Base-by-base conservation (phyloP, 2,888 invertebrate genomes). In the Zonitis immaculata region DNA sequence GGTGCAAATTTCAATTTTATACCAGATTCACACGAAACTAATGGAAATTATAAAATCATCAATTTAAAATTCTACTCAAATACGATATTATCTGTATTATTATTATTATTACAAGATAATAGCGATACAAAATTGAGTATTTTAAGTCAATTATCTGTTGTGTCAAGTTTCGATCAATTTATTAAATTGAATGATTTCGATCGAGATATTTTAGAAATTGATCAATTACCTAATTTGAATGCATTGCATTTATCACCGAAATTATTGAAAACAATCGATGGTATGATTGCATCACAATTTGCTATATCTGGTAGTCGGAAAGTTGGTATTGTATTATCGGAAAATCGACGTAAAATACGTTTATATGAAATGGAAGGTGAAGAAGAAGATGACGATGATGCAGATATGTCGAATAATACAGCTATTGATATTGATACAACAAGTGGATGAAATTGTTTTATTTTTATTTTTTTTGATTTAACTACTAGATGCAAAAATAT, bases 331-430 rank as follows among this genome's bases (percentile, higher is more conserved):
- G 85, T 95, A 44, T 77, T 95, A 35, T 88, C 91, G 12, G 88
- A 89, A 63, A 90, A 84, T 65, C 79, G 80, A 49, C 83, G 90
- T 54, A 89, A 91, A 73, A 88, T 95, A 42, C 81, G 91, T 57
- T 81, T 95, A 44, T 91, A 91, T 71, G 93, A 95, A 74, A 94
- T 94, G 86, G 95, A 95, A 78, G 89, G 87, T 0, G 95, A 95
- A 69, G 94, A 92, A 20, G 90, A 90, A 51, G 91, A 91, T 52
- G 95, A 95, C 58, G 94, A 93, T 50, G 88, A 88, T 47, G 83
- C 76, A 4, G 79, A 79, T 16, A 76, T 73, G 62, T 71, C 71
- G 1, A 68, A 58, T 35, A 71, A 66, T 57, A 65, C 65, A 6
- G 56, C 61, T 30, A 63, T 61, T 47, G 68, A 69, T 48, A 67